These are phyloP conservation scores for Hesperophylax magnus DNA, from an alignment of 1,140 invertebrate genomes.

Conservation along the genomic window DNA sequence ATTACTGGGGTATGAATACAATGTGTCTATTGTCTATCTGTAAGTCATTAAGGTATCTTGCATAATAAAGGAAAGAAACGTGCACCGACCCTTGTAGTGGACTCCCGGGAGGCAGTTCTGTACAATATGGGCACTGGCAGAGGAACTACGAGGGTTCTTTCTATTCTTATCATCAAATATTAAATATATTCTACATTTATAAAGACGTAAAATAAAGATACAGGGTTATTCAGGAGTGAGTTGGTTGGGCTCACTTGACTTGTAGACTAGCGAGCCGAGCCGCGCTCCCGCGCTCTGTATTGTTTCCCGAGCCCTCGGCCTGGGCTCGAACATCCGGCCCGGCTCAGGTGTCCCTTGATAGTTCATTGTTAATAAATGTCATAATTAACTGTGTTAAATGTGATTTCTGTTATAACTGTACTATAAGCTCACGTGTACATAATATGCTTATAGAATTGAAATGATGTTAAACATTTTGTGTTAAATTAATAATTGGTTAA, in stretches of 20 bases:
- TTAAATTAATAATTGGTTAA: neutral
- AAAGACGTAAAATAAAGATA: neutral
- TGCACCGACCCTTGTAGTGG: neutral
- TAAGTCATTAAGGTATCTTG: constrained; percentile 1
- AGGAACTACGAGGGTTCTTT: no score
- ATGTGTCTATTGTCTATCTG: constrained; percentile 9
- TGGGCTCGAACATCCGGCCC: no score
- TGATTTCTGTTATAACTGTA: constrained; percentile 31
- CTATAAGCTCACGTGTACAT: constrained; percentile 18
- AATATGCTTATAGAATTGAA: constrained; percentile 51
- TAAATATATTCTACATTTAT: neutral
- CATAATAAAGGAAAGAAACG: neutral
- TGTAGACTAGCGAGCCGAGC: no score
- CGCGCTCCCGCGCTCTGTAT: no score
- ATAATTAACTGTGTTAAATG: constrained; percentile 9
- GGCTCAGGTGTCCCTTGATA: no score
- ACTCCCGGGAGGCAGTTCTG: no score
- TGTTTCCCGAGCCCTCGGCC: no score
- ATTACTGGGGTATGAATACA: neutral
- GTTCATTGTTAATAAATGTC: no score
- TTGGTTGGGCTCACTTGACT: no score
- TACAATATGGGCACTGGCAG: no score
- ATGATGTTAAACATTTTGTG: constrained; percentile 40
- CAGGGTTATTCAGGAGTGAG: constrained; percentile 4
- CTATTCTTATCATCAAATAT: neutral